These are phyloP conservation scores for Gorsachius magnificus DNA, from an alignment of 2,797 vertebrate species.

Conservation along the genomic window DNA sequence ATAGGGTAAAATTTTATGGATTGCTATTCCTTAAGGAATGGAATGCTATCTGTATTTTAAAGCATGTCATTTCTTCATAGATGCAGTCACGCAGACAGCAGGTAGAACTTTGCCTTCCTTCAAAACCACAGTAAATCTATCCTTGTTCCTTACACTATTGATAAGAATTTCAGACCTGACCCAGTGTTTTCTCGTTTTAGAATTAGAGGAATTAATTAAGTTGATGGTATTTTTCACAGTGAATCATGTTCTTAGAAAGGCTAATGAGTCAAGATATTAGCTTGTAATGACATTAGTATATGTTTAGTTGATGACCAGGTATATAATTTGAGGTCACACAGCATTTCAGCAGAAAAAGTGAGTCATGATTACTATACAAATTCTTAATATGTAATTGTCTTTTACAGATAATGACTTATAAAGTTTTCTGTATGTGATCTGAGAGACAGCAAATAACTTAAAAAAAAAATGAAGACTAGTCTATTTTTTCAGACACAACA, in stretches of 20 bases:
- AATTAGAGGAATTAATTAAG: not conserved
- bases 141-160: not conserved
- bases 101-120: not conserved
- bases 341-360: not conserved
- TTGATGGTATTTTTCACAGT: not conserved
- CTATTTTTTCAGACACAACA: not conserved
- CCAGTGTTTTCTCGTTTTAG: not conserved
- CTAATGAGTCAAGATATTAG: not conserved
- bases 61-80: not conserved
- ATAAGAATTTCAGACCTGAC: not conserved
- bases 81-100: not conserved
- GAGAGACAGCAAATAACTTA: not conserved
- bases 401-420: not conserved
- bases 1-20: not conserved
- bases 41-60: not conserved
- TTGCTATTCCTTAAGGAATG: not conserved
- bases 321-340: not conserved
- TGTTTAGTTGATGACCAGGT: not conserved
- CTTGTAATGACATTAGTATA: not conserved
- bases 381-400: not conserved
- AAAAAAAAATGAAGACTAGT: not conserved
- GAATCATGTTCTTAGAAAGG: slow-evolving; percentile 29
- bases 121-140: not conserved
- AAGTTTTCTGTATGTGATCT: not conserved
- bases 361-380: not conserved